These are phyloP conservation scores for Hemicordylus capensis DNA, from an alignment of 2,113 vertebrate species.

Conservation along the genomic window DNA sequence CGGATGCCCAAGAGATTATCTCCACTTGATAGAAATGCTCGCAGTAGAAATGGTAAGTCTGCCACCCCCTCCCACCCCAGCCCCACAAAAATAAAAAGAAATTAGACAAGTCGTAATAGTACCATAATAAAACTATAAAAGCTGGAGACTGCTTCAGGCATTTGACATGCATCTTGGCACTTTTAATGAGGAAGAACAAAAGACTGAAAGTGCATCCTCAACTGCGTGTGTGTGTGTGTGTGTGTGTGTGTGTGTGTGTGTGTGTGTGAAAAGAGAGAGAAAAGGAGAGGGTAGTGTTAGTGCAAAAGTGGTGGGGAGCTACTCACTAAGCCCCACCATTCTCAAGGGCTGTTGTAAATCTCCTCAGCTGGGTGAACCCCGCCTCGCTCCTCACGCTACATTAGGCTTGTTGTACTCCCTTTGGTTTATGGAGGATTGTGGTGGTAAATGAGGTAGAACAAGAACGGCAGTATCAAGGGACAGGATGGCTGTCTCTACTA, in stretches of 20 bases:
- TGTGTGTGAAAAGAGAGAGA: not conserved
- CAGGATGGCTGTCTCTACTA: slow-evolving; percentile 39
- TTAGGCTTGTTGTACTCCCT: slow-evolving; percentile 68
- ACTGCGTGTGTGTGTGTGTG: rapidly evolving
- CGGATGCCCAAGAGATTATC: slow-evolving; percentile 37
- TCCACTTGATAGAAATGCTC: slow-evolving; percentile 25
- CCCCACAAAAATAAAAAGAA: slow-evolving; percentile 57
- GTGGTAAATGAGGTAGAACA: slow-evolving; percentile 70
- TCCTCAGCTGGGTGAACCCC: slow-evolving; percentile 34
- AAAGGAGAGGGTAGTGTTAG: not conserved
- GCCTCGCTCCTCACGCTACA: slow-evolving; percentile 65
- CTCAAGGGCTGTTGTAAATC: slow-evolving; percentile 66
- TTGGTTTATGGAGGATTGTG: slow-evolving; percentile 62
- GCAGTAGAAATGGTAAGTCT: slow-evolving; percentile 30
- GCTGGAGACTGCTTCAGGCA: slow-evolving; percentile 65
- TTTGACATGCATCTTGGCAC: slow-evolving; percentile 68
- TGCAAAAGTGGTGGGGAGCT: not conserved
- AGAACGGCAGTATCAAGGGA: slow-evolving; percentile 61
- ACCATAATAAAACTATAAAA: slow-evolving; percentile 68
- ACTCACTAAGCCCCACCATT: slow-evolving; percentile 39
- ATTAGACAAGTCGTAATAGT: slow-evolving; percentile 66
- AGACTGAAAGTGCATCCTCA: slow-evolving; percentile 37
- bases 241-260: not conserved
- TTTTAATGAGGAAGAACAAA: slow-evolving; percentile 68
- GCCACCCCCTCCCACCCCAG: not conserved